Evolutionary conservation across 2,888 invertebrate species (phyloP).

Genomic region (Ernsta delagoae): DNA sequence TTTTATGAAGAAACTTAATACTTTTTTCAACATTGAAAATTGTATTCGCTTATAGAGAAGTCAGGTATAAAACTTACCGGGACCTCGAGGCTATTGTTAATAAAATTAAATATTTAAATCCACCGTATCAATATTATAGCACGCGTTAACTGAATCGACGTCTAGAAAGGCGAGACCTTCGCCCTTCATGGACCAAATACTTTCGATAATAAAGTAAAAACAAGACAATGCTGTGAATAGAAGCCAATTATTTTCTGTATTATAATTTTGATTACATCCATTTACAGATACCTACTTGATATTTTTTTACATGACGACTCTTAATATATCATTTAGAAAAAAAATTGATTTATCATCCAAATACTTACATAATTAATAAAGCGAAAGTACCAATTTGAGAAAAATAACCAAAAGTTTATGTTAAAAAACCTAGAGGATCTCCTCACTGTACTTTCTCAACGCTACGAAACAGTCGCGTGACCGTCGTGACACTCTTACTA

Average conservation of each 20-base stretch:
- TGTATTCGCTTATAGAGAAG: slow-evolving; percentile 6
- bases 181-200: slow-evolving; percentile 44
- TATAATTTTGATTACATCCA: neutral
- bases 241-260: slow-evolving; percentile 3
- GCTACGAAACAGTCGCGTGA: slow-evolving; percentile 61
- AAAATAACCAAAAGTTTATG: too few species aligned
- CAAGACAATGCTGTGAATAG: neutral
- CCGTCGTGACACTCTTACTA: slow-evolving; percentile 53
- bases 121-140: slow-evolving; percentile 54
- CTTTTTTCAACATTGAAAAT: slow-evolving; percentile 7
- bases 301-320: too few species aligned
- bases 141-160: slow-evolving; percentile 54
- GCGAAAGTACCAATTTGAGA: too few species aligned
- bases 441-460: too few species aligned
- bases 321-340: too few species aligned
- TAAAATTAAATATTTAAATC: slow-evolving; percentile 55
- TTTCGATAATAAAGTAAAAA: neutral
- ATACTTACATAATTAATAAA: too few species aligned
- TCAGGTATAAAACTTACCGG: slow-evolving; percentile 34
- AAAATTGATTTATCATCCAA: too few species aligned
- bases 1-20: slow-evolving; percentile 17
- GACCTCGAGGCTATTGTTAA: slow-evolving; percentile 25
- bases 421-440: too few species aligned
- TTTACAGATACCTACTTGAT: too few species aligned
- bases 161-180: slow-evolving; percentile 50